A percentile compares a stretch with the other conserved stretches of the same genome.
phyloP scores from a whole-genome alignment of 2,797 vertebrate species.

The Mastacembelus armatus region DNA sequence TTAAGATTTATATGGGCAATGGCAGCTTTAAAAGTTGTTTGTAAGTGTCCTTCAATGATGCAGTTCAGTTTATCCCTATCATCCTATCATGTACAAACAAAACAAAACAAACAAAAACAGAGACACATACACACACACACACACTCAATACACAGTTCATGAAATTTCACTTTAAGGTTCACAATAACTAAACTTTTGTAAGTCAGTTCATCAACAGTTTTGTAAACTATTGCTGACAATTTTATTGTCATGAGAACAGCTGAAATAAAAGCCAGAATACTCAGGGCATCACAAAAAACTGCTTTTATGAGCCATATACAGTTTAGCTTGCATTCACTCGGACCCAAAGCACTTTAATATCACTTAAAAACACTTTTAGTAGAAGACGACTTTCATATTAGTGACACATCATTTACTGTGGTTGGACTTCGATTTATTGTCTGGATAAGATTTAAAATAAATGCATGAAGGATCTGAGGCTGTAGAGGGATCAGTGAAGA shows the following conservation, averaged over 20 bases:
- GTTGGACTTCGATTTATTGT: constrained; percentile 29
- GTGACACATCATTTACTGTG: constrained; percentile 29
- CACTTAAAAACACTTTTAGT: constrained; percentile 41
- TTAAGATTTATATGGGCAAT: constrained; percentile 48
- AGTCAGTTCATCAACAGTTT: constrained; percentile 52
- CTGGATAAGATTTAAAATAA: constrained; percentile 33
- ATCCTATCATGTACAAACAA: constrained; percentile 42
- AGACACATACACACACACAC: no score
- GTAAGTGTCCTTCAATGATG: constrained; percentile 42
- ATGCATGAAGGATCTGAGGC: constrained; percentile 21
- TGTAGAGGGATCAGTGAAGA: constrained; percentile 23
- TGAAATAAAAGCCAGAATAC: constrained; percentile 43
- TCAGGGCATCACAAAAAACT: constrained; percentile 47
- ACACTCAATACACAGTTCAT: constrained; percentile 27
- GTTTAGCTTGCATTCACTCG: constrained; percentile 41
- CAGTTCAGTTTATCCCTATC: constrained; percentile 43
- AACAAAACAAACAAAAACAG: no score
- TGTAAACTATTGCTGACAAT: constrained; percentile 50
- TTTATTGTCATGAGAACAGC: constrained; percentile 46
- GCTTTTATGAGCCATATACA: constrained; percentile 48
- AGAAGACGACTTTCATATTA: constrained; percentile 31
- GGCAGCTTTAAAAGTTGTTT: constrained; percentile 48
- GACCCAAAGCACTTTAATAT: constrained; percentile 33
- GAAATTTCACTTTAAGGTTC: constrained; percentile 54
- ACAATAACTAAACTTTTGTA: constrained; percentile 55